Base-by-base conservation (phyloP, 2,888 invertebrate species). In the Phasia obesa region DNA sequence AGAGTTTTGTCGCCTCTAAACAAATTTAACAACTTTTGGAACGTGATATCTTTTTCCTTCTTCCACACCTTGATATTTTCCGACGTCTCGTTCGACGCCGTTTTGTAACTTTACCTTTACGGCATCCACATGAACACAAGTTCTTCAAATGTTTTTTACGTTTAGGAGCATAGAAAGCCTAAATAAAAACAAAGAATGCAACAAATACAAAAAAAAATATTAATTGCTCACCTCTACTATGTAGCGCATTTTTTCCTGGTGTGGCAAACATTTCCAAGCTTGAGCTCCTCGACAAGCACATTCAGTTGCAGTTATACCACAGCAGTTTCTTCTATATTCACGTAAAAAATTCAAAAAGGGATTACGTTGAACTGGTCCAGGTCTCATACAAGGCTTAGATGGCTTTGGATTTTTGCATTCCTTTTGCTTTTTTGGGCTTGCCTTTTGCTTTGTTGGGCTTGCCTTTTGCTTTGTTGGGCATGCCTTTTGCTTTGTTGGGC, bases 271-370 rank as follows among this genome's bases (percentile, higher is more conserved):
- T 4, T 78, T 84, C 86, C 86, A 86, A 15, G 80, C 86, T 44
- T 69, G 51, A 2, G 85, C 85, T 4, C 84, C 85, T 1, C 71
- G 75, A 4, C 74, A 55, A 15, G 85, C 62, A 4, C 70, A 76
- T 38, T 84, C 84, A 0, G 84, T 59, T 0, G 84, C 62, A 6
- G 82, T 44, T 3, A 84, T 73, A 1, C 76, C 84, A 17, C 51
- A 62, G 59, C 59, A 23, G 1, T 47, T 76, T 53, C 74, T 35
- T 13, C 85, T 65, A 27, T 70, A 85, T 64, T 84, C 84, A 13
- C 84, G 79, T 47, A 86, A 53, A 57, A 84, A 86, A 44, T 86
- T 86, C 7, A 86, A 62, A 51, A 80, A 86, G 0, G 84, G 84
- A 78, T 86, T 86, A 7, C 84, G 80, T 17, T 51, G 51, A 4